Base-by-base conservation (phyloP, 1,140 invertebrate species). In the Asobara japonica region DNA sequence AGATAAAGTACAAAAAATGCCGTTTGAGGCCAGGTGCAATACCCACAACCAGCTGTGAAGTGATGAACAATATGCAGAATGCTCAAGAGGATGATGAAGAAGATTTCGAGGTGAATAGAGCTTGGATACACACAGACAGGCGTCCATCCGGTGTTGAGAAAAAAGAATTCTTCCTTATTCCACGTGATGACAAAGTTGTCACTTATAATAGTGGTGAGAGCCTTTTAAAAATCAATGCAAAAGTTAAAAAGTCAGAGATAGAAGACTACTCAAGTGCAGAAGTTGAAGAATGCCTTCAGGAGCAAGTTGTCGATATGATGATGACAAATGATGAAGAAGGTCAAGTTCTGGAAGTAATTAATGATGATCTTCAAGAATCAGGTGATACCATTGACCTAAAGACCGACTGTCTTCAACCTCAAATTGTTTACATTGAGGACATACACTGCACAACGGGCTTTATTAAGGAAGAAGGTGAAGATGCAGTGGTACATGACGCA, bases 1-100 rank as follows among this genome's bases (percentile, higher is more conserved):
- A 87, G 85, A 85, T 87, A 41, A 85, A 86, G 67, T 87, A 87
- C 41, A 87, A 87, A 76, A 87, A 87, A 78, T 86, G 82, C 65
- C 79, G 85, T 75, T 67, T 87, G 65, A 76, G 78, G 66, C 83
- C 78, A 51, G 83, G 79, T 41, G 85, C 85, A 62, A 78, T 86
- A 16, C 84, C 85, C 25, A 72, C 38, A 30, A 75, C 27, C 13
- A 72, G 71, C 29, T 72, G 71, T 22, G 70, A 76, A 31, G 27
- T 60, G 5, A 70, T 62, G 68, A 71, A 72, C 10, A 41, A 13
- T n/a, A 36, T 69, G 25, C 11, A 22, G 18, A 64, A 51, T 16
- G 62, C 70, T 20, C 38, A 72, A 41, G 71, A 71, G 8, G 69
- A 74, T 30, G 62, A 74, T 22, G 36, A 33, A 36, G 68, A 66